phyloP scores from a whole-genome alignment of 35 echinoderm and acorn worm genomes.

The Amphiura filiformis region DNA sequence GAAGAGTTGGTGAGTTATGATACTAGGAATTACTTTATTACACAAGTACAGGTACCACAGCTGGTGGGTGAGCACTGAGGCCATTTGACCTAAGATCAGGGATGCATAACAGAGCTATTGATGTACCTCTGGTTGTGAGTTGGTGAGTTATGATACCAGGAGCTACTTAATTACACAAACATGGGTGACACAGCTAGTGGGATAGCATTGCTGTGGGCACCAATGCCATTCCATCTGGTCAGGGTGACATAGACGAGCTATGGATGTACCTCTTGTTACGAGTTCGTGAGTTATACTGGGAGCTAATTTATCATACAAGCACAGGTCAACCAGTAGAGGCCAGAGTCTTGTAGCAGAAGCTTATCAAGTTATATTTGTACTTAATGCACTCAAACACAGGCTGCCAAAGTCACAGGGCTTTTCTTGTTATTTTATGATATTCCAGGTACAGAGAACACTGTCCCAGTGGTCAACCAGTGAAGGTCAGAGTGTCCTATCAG shows the following conservation, averaged over 20 bases:
- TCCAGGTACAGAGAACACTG: slow-evolving; percentile 98
- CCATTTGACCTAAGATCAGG: slow-evolving; percentile 94
- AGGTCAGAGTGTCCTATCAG: slow-evolving; percentile 95
- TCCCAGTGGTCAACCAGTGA: slow-evolving; percentile 98
- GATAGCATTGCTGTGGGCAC: too few species aligned
- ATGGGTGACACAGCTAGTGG: slow-evolving; percentile 95
- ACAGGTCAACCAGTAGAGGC: too few species aligned
- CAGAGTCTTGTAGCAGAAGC: slow-evolving; percentile 92
- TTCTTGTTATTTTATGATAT: too few species aligned
- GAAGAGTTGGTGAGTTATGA: slow-evolving; percentile 83
- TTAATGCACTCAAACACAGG: slow-evolving; percentile 92
- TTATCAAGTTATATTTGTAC: slow-evolving; percentile 91
- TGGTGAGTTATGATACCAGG: too few species aligned
- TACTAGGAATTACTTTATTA: too few species aligned
- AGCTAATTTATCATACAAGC: too few species aligned
- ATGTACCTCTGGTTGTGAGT: slow-evolving; percentile 82
- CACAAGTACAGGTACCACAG: slow-evolving; percentile 64
- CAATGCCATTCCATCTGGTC: slow-evolving; percentile 91
- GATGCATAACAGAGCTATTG: slow-evolving; percentile 78
- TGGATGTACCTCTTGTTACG: slow-evolving; percentile 90
- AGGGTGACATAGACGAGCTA: slow-evolving; percentile 80
- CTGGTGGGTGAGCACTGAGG: slow-evolving; percentile 91
- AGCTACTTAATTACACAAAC: slow-evolving; percentile 42
- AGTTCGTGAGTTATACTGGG: too few species aligned
- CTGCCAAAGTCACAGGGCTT: too few species aligned